These are phyloP conservation scores for Eidolon helvum DNA, from an alignment of 2,113 vertebrate genomes.

Conservation along the genomic window DNA sequence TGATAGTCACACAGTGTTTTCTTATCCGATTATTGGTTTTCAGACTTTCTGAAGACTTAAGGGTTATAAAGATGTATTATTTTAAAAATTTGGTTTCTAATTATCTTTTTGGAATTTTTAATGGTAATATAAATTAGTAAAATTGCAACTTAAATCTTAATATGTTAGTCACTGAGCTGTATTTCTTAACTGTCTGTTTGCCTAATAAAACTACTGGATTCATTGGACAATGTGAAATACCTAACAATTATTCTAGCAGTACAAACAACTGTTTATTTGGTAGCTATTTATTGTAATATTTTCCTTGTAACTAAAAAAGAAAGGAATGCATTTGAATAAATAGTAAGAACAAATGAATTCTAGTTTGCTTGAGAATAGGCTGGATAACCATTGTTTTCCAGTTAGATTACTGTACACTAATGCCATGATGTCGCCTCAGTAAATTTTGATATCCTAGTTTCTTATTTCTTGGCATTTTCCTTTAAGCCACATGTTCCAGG, in stretches of 20 bases:
- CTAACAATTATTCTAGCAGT: background rate
- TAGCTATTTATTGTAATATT: background rate
- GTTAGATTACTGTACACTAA: background rate
- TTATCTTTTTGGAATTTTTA: constrained; percentile 26
- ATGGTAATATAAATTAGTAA: background rate
- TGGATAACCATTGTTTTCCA: background rate
- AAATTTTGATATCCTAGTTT: background rate
- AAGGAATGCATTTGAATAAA: background rate
- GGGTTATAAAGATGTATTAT: background rate
- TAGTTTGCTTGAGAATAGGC: background rate
- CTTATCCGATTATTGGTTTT: constrained; percentile 17
- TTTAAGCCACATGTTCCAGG: background rate
- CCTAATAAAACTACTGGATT: background rate
- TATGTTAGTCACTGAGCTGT: background rate
- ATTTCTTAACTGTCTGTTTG: constrained; percentile 14
- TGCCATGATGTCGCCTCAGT: background rate
- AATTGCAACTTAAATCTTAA: background rate
- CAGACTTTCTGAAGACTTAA: constrained; percentile 5
- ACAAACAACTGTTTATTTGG: background rate
- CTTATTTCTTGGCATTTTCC: background rate
- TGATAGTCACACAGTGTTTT: background rate
- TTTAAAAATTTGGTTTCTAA: background rate
- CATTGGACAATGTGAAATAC: background rate
- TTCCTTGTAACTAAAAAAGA: background rate
- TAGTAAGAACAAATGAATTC: background rate